Evolutionary conservation across 2,113 vertebrate genomes (phyloP).

Genomic region (Shinisaurus crocodilurus): DNA sequence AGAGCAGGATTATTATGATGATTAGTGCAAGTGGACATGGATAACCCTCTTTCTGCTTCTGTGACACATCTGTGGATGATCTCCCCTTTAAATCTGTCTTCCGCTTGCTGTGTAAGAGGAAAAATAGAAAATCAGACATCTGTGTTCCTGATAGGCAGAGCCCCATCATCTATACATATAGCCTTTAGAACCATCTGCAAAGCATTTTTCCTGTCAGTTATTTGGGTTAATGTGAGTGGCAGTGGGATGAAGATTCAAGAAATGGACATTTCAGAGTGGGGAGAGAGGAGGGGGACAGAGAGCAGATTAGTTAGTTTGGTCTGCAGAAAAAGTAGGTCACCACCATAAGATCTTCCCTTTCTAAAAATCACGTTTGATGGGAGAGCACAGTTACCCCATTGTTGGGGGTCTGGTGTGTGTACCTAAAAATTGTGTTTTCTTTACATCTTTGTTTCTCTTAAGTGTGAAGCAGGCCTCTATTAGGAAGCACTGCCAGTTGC

Average conservation of each 20-base stretch:
- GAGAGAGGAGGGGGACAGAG: background rate
- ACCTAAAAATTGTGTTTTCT: background rate
- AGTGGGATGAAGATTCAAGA: background rate
- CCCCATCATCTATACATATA: constrained; percentile 9
- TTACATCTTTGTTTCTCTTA: background rate
- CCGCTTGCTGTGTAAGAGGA: constrained; percentile 49
- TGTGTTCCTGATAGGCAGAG: constrained; percentile 48
- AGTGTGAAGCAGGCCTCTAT: background rate
- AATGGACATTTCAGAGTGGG: background rate
- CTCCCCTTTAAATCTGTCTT: constrained; percentile 55
- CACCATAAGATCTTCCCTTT: background rate
- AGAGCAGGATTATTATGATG: constrained; percentile 57
- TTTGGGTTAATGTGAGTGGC: constrained; percentile 8
- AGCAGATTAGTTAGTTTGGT: background rate
- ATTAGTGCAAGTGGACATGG: constrained; percentile 52
- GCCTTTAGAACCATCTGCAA: constrained; percentile 19
- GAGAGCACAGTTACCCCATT: background rate
- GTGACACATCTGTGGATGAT: constrained; percentile 61
- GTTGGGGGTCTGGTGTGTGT: background rate
- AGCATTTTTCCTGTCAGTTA: background rate
- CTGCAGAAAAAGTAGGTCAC: background rate
- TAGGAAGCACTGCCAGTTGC: background rate
- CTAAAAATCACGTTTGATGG: background rate
- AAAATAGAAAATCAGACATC: constrained; percentile 42
- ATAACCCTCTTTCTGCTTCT: constrained; percentile 60